These are phyloP conservation scores for Melinopterus prodromus DNA, from an alignment of 2,888 invertebrate genomes.

Conservation along the genomic window DNA sequence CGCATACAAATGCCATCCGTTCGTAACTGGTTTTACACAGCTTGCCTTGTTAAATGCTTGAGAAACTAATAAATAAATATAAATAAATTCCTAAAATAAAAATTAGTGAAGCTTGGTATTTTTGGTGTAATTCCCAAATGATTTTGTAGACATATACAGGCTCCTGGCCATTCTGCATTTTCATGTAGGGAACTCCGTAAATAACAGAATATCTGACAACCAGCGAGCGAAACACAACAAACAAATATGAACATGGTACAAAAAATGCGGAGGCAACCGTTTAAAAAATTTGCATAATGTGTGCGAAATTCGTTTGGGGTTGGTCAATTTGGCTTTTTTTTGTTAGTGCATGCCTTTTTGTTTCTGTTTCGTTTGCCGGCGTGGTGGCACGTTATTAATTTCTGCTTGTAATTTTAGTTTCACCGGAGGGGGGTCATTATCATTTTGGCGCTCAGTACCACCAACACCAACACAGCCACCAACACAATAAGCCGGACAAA, in stretches of 20 bases:
- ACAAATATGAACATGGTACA: not conserved
- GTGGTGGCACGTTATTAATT: slow-evolving; percentile 6
- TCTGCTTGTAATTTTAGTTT: slow-evolving; percentile 41
- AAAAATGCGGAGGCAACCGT: slow-evolving; percentile 13
- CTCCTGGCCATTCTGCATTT: not conserved
- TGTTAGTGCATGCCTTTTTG: slow-evolving; percentile 18
- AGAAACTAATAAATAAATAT: too few relatives aligned
- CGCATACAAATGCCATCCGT: too few relatives aligned
- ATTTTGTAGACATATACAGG: too few relatives aligned
- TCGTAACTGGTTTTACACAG: too few relatives aligned
- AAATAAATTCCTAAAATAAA: too few relatives aligned
- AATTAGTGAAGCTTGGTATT: too few relatives aligned
- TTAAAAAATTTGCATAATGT: slow-evolving; percentile 17
- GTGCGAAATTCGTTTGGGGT: slow-evolving; percentile 12
- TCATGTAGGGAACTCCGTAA: not conserved
- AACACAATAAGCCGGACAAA: slow-evolving; percentile 55
- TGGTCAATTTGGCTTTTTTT: slow-evolving; percentile 33
- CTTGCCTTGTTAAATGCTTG: too few relatives aligned
- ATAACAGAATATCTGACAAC: slow-evolving; percentile 4
- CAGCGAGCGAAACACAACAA: not conserved
- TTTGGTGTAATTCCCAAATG: too few relatives aligned
- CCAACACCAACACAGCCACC: slow-evolving; percentile 49
- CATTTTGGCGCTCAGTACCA: slow-evolving; percentile 51
- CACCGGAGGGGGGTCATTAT: slow-evolving; percentile 55
- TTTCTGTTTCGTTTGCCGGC: not conserved